These are phyloP conservation scores for Gallinago stenura DNA, from an alignment of 2,797 vertebrate genomes.

Conservation along the genomic window DNA sequence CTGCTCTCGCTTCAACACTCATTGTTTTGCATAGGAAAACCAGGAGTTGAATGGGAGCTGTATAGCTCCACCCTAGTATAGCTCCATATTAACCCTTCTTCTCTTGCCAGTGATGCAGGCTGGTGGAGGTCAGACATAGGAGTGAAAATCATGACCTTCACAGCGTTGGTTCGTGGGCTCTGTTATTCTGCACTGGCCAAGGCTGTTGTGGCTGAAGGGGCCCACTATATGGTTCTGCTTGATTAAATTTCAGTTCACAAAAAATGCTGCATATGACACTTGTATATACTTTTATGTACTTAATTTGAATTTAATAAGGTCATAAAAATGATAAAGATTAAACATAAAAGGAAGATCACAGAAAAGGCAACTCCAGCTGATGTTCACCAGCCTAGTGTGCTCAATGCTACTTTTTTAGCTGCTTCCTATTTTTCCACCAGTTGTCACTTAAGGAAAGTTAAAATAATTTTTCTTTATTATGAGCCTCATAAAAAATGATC, in stretches of 20 bases:
- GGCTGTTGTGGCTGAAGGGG: neutral
- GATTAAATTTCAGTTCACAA: neutral
- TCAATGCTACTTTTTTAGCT: neutral
- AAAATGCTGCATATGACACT: neutral
- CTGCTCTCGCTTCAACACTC: neutral
- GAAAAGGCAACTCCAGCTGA: neutral
- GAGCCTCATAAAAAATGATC: neutral
- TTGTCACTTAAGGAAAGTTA: constrained; percentile 36
- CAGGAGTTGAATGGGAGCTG: neutral
- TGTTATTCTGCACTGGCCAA: neutral
- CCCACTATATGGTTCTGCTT: neutral
- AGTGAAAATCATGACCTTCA: neutral
- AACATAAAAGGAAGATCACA: constrained; percentile 10
- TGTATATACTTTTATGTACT: neutral
- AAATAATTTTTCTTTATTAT: constrained; percentile 44
- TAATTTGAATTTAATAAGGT: neutral
- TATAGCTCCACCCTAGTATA: neutral
- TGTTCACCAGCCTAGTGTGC: neutral
- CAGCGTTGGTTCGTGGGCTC: neutral
- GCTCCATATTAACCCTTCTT: neutral
- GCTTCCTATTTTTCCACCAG: constrained; percentile 10
- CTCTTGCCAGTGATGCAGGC: neutral
- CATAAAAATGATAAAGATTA: neutral
- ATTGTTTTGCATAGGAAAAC: neutral
- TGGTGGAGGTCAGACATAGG: neutral